These are phyloP conservation scores for Metopolophium dirhodum DNA, from an alignment of 1,140 invertebrate species.

Conservation along the genomic window DNA sequence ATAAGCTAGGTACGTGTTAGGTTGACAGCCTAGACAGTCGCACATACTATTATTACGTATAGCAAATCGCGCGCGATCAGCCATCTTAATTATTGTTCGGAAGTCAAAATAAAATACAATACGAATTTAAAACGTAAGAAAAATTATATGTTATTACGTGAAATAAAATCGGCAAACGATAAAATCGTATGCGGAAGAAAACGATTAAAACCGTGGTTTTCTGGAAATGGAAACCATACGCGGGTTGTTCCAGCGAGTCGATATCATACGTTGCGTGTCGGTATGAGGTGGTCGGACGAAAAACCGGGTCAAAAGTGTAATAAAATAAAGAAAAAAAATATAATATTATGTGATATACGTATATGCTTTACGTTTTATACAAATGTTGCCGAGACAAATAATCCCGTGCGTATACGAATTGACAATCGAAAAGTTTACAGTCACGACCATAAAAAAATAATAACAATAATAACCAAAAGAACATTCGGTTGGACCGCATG, in stretches of 20 bases:
- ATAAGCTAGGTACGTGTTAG: not conserved
- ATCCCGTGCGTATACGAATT: not conserved
- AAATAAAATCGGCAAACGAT: not conserved
- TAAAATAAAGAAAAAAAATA: conserved; percentile 45
- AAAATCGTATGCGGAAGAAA: not conserved
- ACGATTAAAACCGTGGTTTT: not conserved
- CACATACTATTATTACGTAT: not conserved
- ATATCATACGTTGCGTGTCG: conserved; percentile 33
- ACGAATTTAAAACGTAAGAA: not conserved
- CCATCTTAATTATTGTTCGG: no score
- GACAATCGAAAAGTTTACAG: not conserved
- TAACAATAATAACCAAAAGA: not conserved
- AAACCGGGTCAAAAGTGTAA: conserved; percentile 54
- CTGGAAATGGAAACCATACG: not conserved
- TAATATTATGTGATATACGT: conserved; percentile 18
- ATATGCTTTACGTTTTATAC: not conserved
- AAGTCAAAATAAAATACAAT: not conserved
- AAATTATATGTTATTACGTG: not conserved
- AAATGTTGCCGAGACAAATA: not conserved
- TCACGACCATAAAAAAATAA: not conserved
- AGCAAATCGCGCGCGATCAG: not conserved
- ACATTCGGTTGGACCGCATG: not conserved
- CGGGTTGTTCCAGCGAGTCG: conserved; percentile 4
- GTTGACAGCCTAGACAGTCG: no score
- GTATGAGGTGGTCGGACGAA: not conserved